Base-by-base conservation (phyloP, 2,888 invertebrate species). In the Epirrhoe tristata region DNA sequence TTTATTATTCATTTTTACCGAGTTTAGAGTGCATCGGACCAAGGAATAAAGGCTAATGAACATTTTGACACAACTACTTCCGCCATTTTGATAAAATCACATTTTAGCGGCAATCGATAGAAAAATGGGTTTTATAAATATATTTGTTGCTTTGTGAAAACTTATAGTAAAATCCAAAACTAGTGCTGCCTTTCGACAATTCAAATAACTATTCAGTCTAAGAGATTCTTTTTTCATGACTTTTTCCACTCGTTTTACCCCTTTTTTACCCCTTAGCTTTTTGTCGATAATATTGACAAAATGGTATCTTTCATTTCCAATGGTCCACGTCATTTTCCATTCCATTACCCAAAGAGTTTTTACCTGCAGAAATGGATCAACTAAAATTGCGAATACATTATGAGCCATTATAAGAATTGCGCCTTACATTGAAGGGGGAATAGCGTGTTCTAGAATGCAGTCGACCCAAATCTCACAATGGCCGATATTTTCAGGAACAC, bases 401-500 rank as follows among this genome's bases (percentile, higher is more conserved):
- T 52, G 46, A 57, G 63, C 46, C 69, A 63, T 74, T 76, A 68
- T 73, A 78, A 75, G 75, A 74, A 77, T 64, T 68, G 68, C 54
- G 64, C 61, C 72, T 70, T 74, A 72, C 74, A 74, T 75, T 75
- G 71, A 78, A 74, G 72, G 67, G 62, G 69, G 74, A 76, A 75
- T 73, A 73, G 74, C 77, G 74, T 79, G 78, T 77, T 80, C 82
- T 81, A 84, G 83, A 85, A 83, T 84, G 83, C 85, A 83, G 81
- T 75, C 82, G 88, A 84, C 89, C 89, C 81, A 86, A 81, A 88
- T 89, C 77, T 76, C 64, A 75, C 88, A 88, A 89, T 85, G 77
- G 84, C 73, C 83, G 83, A 85, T 87, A 84, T 87, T 87, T 88
- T 88, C 81, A 85, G 83, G 77, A 79, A 80, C 83, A 88, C 88